Evolutionary conservation across 2,888 invertebrate genomes (phyloP).

Genomic region (Limnephilus lunatus): DNA sequence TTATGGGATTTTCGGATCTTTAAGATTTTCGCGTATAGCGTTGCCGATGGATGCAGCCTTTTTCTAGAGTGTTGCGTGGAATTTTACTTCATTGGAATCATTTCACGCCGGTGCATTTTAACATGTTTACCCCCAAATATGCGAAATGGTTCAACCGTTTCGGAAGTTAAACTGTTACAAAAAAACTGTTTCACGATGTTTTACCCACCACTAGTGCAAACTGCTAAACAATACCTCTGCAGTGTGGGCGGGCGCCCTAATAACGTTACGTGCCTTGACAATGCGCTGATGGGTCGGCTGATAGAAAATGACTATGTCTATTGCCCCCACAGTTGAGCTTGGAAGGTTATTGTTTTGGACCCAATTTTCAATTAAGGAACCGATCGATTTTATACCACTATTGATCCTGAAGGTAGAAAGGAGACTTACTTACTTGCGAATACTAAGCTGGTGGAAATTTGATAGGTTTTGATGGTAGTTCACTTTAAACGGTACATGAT

Average conservation of each 20-base stretch:
- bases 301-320: conserved; percentile 29
- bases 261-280: conserved; percentile 61
- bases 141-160: no score
- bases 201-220: not conserved
- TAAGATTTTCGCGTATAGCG: no score
- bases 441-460: not conserved
- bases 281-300: conserved; percentile 52
- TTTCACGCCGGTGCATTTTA: no score
- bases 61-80: no score
- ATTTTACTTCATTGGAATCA: no score
- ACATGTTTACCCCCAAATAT: no score
- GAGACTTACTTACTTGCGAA: not conserved
- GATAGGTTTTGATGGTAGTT: not conserved
- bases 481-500: not conserved
- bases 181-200: no score
- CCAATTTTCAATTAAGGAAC: conserved; percentile 12
- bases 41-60: no score
- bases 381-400: not conserved
- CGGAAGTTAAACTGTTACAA: no score
- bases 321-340: conserved; percentile 7
- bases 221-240: not conserved
- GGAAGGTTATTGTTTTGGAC: conserved; percentile 3
- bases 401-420: not conserved
- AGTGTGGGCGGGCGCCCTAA: conserved; percentile 23
- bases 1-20: no score